A percentile compares a stretch with the other conserved stretches of the same genome.
phyloP scores from a whole-genome alignment of 2,113 vertebrate genomes.

The Blennius ocellaris region DNA sequence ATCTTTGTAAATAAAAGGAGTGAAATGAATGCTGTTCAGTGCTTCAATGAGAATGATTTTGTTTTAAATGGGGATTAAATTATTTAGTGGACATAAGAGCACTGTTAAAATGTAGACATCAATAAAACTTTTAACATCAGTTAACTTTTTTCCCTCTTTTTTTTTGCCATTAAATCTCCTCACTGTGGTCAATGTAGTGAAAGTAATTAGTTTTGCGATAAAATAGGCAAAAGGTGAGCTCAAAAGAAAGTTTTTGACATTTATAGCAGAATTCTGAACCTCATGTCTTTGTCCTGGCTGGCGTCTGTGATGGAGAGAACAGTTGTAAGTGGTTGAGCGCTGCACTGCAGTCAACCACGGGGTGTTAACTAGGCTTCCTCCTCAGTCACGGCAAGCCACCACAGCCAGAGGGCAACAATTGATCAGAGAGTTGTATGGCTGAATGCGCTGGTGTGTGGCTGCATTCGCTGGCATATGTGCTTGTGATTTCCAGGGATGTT shows the following conservation, averaged over 20 bases:
- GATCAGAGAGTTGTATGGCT: slow-evolving; percentile 60
- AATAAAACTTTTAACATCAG: slow-evolving; percentile 65
- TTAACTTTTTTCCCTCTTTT: slow-evolving; percentile 6
- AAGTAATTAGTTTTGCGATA: neutral
- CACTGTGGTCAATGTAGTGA: neutral
- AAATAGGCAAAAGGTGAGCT: neutral
- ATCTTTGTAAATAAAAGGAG: slow-evolving; percentile 46
- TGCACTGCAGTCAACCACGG: slow-evolving; percentile 70
- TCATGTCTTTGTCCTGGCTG: neutral
- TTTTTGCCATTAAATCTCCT: neutral
- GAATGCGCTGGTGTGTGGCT: slow-evolving; percentile 31
- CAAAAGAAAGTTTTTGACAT: neutral
- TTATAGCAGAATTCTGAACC: neutral
- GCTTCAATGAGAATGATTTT: slow-evolving; percentile 48
- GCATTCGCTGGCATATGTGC: slow-evolving; percentile 43
- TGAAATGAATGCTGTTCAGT: slow-evolving; percentile 43
- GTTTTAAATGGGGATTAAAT: slow-evolving; percentile 48
- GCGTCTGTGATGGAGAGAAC: slow-evolving; percentile 23
- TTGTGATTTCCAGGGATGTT: neutral
- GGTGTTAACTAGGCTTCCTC: slow-evolving; percentile 67
- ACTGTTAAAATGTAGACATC: slow-evolving; percentile 47
- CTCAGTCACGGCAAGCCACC: slow-evolving; percentile 62
- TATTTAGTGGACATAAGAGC: slow-evolving; percentile 37
- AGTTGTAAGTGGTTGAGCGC: slow-evolving; percentile 32
- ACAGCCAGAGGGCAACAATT: slow-evolving; percentile 72